Conservation (phyloP, 2,888 invertebrate genomes). For the Bombyx huttoni region DNA sequence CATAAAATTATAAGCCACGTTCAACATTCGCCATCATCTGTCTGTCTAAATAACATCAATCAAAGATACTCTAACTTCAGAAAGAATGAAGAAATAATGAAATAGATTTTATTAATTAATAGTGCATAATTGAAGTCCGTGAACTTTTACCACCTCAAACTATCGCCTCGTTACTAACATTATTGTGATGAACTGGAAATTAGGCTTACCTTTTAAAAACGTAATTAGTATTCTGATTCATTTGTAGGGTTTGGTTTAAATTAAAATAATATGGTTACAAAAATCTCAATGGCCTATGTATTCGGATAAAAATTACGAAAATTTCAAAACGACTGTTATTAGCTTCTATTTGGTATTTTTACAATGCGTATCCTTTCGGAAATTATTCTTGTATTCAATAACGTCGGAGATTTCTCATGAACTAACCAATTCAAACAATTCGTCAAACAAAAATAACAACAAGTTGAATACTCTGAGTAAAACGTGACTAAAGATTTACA, state of each 20-base stretch:
- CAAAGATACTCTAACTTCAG: too few species aligned
- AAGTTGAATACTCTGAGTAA: background rate
- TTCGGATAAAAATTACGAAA: constrained; percentile 21
- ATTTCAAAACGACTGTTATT: constrained; percentile 24
- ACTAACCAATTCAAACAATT: background rate
- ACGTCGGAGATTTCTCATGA: background rate
- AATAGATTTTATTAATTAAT: too few species aligned
- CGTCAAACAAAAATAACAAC: constrained; percentile 11
- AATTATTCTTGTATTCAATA: background rate
- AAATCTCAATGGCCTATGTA: constrained; percentile 28
- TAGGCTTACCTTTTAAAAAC: constrained; percentile 28
- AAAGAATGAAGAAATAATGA: too few species aligned
- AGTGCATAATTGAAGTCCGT: constrained; percentile 6
- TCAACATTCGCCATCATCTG: background rate
- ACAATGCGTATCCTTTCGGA: background rate
- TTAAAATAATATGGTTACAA: constrained; percentile 3
- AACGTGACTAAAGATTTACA: constrained; percentile 5
- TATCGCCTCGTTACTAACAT: constrained; percentile 18
- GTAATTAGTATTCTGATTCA: constrained; percentile 3
- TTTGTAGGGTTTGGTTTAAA: too few species aligned
- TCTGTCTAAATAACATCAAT: background rate
- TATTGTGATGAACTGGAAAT: constrained; percentile 20
- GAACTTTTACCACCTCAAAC: constrained; percentile 26
- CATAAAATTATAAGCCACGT: constrained; percentile 9
- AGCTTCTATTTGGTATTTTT: constrained; percentile 39